phyloP scores from a whole-genome alignment of 2,113 vertebrate genomes.

The Clupea harengus region DNA sequence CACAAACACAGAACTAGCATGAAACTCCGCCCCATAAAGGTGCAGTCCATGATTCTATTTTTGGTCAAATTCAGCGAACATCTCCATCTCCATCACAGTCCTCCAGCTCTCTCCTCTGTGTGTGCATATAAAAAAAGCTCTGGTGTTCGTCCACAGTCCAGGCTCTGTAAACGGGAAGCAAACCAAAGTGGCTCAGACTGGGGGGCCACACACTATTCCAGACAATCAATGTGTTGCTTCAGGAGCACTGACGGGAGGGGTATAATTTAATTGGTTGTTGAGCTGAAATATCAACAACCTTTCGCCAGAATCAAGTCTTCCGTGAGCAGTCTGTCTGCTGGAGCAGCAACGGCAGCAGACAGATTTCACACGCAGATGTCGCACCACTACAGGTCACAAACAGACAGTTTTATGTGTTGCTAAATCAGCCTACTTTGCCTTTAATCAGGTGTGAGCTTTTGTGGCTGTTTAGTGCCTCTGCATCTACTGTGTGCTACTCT shows the following conservation, averaged over 20 bases:
- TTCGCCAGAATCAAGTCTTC: background rate
- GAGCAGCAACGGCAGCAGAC: background rate
- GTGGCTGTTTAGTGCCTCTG: background rate
- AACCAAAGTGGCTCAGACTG: background rate
- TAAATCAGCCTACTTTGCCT: background rate
- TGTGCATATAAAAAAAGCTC: background rate
- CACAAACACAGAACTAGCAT: background rate
- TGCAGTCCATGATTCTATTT: background rate
- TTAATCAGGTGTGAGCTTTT: background rate
- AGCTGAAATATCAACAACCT: background rate
- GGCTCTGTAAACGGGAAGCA: background rate
- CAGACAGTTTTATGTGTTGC: background rate
- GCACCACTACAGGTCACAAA: background rate
- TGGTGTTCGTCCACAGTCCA: background rate
- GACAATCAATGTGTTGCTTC: background rate
- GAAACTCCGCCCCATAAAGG: background rate
- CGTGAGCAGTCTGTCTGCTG: background rate
- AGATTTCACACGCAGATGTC: background rate
- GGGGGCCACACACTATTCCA: background rate
- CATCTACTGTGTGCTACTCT: background rate
- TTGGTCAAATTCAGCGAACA: no score
- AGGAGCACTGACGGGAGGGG: background rate
- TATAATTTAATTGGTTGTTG: background rate
- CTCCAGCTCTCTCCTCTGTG: no score
- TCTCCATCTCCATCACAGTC: no score